These are phyloP conservation scores for Hylyphantes graminicola DNA, from an alignment of 1,140 invertebrate species.

Conservation along the genomic window DNA sequence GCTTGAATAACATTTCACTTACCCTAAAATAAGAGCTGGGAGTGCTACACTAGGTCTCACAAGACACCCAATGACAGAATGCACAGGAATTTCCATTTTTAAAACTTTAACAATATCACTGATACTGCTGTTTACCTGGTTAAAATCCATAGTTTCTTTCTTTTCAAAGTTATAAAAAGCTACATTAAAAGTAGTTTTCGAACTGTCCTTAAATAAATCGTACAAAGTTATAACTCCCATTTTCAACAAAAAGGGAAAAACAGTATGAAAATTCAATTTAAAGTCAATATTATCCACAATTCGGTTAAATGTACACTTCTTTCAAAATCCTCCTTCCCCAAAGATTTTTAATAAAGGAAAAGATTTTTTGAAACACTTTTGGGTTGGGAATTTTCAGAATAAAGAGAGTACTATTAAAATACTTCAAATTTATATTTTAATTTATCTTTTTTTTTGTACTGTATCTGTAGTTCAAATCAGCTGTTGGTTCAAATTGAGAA, in stretches of 20 bases:
- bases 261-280: not conserved
- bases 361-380: too few relatives aligned
- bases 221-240: not conserved
- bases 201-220: constrained; percentile 18
- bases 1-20: not conserved
- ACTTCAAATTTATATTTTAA: too few relatives aligned
- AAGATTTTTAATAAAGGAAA: too few relatives aligned
- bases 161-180: constrained; percentile 22
- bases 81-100: not conserved
- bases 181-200: not conserved
- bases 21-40: constrained; percentile 25
- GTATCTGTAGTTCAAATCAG: too few relatives aligned
- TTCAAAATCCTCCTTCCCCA: too few relatives aligned
- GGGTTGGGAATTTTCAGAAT: too few relatives aligned
- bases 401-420: too few relatives aligned
- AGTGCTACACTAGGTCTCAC: not conserved
- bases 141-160: not conserved
- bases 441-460: too few relatives aligned
- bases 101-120: not conserved
- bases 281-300: too few relatives aligned
- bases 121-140: not conserved
- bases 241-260: not conserved
- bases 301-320: too few relatives aligned
- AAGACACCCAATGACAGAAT: constrained; percentile 9
- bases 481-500: too few relatives aligned